Evolutionary conservation across 2,797 vertebrate species (phyloP), one percentile per base, ranked within the genome.

Genomic region (Xenops minutus): DNA sequence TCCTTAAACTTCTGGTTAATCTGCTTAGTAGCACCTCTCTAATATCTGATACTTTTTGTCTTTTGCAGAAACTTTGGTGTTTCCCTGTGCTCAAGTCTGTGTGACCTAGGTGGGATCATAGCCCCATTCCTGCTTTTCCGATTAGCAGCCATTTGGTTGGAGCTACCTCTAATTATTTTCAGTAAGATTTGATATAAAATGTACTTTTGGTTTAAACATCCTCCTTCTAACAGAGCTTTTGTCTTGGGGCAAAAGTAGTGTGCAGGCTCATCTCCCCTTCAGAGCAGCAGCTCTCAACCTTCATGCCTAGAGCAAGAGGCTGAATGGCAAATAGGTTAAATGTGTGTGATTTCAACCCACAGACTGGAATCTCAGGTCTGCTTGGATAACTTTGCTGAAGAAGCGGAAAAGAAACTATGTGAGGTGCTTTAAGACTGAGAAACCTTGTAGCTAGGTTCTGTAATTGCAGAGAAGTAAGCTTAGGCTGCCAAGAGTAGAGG

Each of bases 121-220:
- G 98, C 98, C 61, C 98, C 98, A 0, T 98, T 98, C 85, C 95
- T 98, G 49, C 97, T 98, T 72, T 98, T 97, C 58, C 98, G 98
- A 24, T 88, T 98, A 23, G 97, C 98, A 34, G 96, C 96, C 7
- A 4, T 98, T 89, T 98, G 98, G 98, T 92, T 98, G 27, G 98
- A 98, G 41, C 96, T 98, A 89, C 98, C 98, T 92, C 97, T 98
- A 10, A 97, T 98, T 88, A 97, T 98, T 94, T 98, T 98, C 58
- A 98, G 98, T 98, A 97, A 98, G 98, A 88, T 68, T 49, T 78
- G 22, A 12, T 63, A 92, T 81, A 10, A 49, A n/a, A 19, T 36
- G 5, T 34, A 24, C 2, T 62, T 82, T 55, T 36, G 5, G 3
- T 71, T 90, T 58, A 43, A 76, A 58, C n/a, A 46, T n/a, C 20